Evolutionary conservation across 2,113 vertebrate species (phyloP).

Genomic region (Thunnus maccoyii): DNA sequence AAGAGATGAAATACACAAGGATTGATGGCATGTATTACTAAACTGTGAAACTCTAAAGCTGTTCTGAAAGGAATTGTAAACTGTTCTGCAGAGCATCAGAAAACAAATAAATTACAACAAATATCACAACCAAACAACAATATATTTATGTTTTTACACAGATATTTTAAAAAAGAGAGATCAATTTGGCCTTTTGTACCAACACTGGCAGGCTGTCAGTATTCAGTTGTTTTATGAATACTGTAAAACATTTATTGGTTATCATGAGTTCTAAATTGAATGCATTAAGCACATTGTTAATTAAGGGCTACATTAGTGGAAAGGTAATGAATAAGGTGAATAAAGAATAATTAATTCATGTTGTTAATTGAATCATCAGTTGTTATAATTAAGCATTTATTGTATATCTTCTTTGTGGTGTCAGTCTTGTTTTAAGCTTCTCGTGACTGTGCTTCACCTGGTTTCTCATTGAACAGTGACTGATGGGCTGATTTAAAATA

Average conservation of each 20-base stretch:
- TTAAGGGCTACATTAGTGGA: too few species aligned
- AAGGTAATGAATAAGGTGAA: too few species aligned
- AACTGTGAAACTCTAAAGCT: background rate
- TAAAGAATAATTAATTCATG: too few species aligned
- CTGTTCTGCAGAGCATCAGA: background rate
- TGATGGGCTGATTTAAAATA: background rate
- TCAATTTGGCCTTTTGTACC: too few species aligned
- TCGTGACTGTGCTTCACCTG: background rate
- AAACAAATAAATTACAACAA: slow-evolving; percentile 10
- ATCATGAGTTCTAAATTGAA: background rate
- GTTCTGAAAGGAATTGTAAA: slow-evolving; percentile 19
- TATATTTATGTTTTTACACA: background rate
- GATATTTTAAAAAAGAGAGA: background rate
- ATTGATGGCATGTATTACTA: background rate
- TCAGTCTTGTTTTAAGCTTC: too few species aligned
- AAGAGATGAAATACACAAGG: too few species aligned
- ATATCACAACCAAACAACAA: background rate
- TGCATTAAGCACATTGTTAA: too few species aligned
- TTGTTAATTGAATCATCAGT: too few species aligned
- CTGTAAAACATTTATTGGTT: too few species aligned
- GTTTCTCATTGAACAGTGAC: background rate
- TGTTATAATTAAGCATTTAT: too few species aligned
- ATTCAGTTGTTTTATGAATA: background rate
- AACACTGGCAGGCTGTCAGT: too few species aligned
- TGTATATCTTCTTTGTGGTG: too few species aligned